Percentiles rank a stretch among this genome's conserved stretches.
These are phyloP conservation scores for Scalopus aquaticus DNA, from an alignment of 2,113 vertebrate species.

Conservation along the genomic window DNA sequence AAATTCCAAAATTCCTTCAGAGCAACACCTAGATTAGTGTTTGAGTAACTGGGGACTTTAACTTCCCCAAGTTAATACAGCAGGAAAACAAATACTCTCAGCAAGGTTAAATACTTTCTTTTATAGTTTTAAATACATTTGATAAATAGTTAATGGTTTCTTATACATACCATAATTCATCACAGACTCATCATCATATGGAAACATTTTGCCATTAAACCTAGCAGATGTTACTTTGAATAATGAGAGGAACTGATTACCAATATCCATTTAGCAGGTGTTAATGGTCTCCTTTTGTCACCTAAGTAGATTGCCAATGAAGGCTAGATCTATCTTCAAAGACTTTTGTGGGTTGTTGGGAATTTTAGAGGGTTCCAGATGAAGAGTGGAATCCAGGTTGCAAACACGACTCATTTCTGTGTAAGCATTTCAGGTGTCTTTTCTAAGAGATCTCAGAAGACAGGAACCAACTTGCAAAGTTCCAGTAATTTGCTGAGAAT, in stretches of 20 bases:
- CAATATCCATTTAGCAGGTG: neutral
- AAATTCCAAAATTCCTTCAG: neutral
- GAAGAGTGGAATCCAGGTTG: neutral
- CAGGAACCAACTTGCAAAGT: neutral
- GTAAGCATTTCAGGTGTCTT: neutral
- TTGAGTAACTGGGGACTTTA: neutral
- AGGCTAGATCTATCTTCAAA: neutral
- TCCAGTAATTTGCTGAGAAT: neutral
- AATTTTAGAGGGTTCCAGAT: neutral
- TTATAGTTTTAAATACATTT: neutral
- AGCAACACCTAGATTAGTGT: neutral
- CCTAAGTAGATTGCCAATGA: neutral
- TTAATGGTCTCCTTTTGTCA: constrained; percentile 8
- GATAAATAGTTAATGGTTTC: neutral
- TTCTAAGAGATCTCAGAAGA: neutral
- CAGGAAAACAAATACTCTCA: neutral
- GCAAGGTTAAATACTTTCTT: neutral
- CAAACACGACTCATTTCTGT: neutral
- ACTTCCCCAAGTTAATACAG: neutral
- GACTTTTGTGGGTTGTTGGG: neutral
- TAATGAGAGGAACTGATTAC: neutral
- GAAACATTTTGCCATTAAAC: neutral
- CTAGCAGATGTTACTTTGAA: neutral
- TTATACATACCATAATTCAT: neutral
- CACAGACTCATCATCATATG: neutral